Conservation (phyloP, 2,113 vertebrate genomes). For the Lepus timidus region DNA sequence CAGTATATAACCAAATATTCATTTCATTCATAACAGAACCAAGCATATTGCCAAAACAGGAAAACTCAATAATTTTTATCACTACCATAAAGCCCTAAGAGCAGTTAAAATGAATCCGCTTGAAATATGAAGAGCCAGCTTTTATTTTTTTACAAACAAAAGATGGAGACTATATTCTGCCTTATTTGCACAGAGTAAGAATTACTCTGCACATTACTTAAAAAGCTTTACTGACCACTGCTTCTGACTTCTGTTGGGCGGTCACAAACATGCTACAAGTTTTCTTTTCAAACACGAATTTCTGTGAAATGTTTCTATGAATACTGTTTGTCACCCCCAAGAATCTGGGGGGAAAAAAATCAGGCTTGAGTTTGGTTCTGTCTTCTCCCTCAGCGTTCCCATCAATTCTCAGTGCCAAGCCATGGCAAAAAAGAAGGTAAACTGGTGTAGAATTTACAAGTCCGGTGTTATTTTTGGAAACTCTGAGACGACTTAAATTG, state of each 20-base stretch:
- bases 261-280: background rate
- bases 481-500: background rate
- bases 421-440: background rate
- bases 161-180: background rate
- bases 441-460: background rate
- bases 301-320: background rate
- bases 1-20: background rate
- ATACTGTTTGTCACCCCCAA: background rate
- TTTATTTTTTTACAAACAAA: conserved; percentile 35
- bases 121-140: conserved; percentile 18
- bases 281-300: conserved; percentile 24
- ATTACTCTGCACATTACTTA: background rate
- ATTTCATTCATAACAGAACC: background rate
- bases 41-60: background rate
- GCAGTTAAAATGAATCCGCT: background rate
- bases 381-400: background rate
- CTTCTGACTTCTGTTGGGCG: background rate
- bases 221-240: background rate
- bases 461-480: background rate
- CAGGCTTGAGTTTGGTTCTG: background rate
- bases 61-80: background rate
- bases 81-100: background rate
- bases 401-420: background rate
- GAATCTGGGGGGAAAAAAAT: background rate
- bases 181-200: background rate